These are phyloP conservation scores for Budorcas taxicolor DNA, from an alignment of 2,113 vertebrate genomes.

Conservation along the genomic window DNA sequence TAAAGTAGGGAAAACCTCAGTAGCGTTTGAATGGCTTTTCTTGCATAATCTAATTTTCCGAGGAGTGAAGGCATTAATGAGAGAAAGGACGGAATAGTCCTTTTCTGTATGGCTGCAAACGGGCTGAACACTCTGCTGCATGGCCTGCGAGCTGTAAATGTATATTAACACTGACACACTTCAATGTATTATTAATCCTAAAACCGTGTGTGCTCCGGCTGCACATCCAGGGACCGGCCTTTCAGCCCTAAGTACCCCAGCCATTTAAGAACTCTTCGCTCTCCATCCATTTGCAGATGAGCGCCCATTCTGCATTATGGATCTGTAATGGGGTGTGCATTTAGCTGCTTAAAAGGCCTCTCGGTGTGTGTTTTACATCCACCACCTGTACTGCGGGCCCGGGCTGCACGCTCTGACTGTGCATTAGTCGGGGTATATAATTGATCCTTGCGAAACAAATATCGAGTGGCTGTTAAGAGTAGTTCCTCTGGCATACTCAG, in stretches of 20 bases:
- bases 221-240: conserved; percentile 69
- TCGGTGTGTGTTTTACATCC: conserved; percentile 63
- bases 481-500: conserved; percentile 33
- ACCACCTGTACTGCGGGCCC: conserved; percentile 48
- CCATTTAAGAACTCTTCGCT: conserved; percentile 66
- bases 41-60: conserved; percentile 40
- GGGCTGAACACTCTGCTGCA: conserved; percentile 6
- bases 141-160: conserved; percentile 69
- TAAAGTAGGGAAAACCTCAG: background rate
- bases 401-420: background rate
- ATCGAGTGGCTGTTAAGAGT: conserved; percentile 56
- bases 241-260: conserved; percentile 61
- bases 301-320: conserved; percentile 65
- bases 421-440: conserved; percentile 63
- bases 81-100: conserved; percentile 30
- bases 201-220: conserved; percentile 68
- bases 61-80: conserved; percentile 31
- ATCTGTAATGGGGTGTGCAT: conserved; percentile 67
- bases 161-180: conserved; percentile 61
- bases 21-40: background rate
- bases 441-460: conserved; percentile 56
- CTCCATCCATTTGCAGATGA: conserved; percentile 64
- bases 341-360: conserved; percentile 68
- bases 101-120: conserved; percentile 49
- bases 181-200: conserved; percentile 75